phyloP scores from a whole-genome alignment of 2,888 invertebrate species.

The Pterobdella sp. region DNA sequence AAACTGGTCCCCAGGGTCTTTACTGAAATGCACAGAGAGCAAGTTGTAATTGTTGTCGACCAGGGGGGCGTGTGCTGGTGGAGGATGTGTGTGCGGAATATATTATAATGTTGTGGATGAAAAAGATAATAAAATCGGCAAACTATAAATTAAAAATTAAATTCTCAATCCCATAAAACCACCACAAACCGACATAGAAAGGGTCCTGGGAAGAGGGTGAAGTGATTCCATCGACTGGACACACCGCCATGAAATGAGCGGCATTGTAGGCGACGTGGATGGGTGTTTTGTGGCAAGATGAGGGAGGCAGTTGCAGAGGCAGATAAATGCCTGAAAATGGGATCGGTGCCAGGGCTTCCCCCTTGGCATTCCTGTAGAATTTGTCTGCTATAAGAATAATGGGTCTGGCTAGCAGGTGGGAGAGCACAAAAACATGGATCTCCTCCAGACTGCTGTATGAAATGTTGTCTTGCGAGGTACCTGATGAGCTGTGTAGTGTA shows the following conservation, averaged over 20 bases:
- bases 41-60: slow-evolving; percentile 62
- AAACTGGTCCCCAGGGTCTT: slow-evolving; percentile 64
- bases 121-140: neutral
- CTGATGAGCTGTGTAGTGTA: neutral
- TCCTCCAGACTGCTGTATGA: slow-evolving; percentile 69
- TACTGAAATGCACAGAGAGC: slow-evolving; percentile 71
- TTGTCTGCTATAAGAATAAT: slow-evolving; percentile 77
- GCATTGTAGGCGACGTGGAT: slow-evolving; percentile 74
- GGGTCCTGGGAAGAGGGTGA: neutral
- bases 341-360: slow-evolving; percentile 78
- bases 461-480: slow-evolving; percentile 17
- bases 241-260: slow-evolving; percentile 78
- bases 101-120: neutral
- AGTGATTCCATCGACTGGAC: slow-evolving; percentile 49
- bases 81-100: neutral
- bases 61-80: slow-evolving; percentile 61
- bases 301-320: slow-evolving; percentile 65
- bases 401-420: slow-evolving; percentile 70
- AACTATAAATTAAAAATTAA: neutral
- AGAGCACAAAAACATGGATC: slow-evolving; percentile 73
- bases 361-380: slow-evolving; percentile 68
- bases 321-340: slow-evolving; percentile 75
- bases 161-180: neutral
- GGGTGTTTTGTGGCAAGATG: slow-evolving; percentile 56
- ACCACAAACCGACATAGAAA: neutral